Percentiles rank a stretch among this genome's conserved stretches.
These are phyloP conservation scores for Vespertilio murinus DNA, from an alignment of 2,797 vertebrate species.

Conservation along the genomic window DNA sequence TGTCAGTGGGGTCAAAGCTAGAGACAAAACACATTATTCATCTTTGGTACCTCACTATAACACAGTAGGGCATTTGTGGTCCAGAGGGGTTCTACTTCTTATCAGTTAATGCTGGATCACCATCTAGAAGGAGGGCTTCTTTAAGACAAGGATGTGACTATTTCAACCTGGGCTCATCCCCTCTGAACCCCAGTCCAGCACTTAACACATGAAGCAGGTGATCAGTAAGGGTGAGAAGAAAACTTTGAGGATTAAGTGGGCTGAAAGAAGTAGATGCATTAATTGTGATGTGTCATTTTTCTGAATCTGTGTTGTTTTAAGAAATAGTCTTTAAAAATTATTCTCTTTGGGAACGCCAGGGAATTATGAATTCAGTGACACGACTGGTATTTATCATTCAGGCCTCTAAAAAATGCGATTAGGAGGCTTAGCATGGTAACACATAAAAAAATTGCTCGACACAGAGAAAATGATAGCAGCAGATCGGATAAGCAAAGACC, in stretches of 20 bases:
- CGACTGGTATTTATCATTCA: slow-evolving; percentile 53
- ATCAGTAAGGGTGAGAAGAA: neutral
- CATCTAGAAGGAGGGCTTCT: neutral
- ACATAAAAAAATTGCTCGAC: neutral
- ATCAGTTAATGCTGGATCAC: neutral
- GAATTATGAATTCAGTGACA: slow-evolving; percentile 10
- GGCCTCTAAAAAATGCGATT: slow-evolving; percentile 35
- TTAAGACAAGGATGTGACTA: neutral
- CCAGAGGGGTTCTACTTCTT: neutral
- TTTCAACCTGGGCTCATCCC: rapidly evolving
- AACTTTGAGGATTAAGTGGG: neutral
- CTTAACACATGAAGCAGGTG: neutral
- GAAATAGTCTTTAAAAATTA: slow-evolving; percentile 43
- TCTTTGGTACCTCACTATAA: neutral
- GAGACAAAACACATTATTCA: neutral
- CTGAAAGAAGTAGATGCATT: neutral
- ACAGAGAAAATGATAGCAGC: neutral
- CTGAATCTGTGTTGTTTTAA: neutral
- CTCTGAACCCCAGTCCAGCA: neutral
- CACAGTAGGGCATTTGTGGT: neutral
- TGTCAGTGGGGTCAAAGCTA: neutral
- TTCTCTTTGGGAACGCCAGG: slow-evolving; percentile 40
- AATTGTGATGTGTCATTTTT: neutral
- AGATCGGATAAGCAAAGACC: slow-evolving; percentile 23
- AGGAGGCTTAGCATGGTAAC: neutral